Percentiles rank a stretch among this genome's conserved stretches.
These are phyloP conservation scores for Eulacestoma nigropectus DNA, from an alignment of 2,113 vertebrate species.

Conservation along the genomic window DNA sequence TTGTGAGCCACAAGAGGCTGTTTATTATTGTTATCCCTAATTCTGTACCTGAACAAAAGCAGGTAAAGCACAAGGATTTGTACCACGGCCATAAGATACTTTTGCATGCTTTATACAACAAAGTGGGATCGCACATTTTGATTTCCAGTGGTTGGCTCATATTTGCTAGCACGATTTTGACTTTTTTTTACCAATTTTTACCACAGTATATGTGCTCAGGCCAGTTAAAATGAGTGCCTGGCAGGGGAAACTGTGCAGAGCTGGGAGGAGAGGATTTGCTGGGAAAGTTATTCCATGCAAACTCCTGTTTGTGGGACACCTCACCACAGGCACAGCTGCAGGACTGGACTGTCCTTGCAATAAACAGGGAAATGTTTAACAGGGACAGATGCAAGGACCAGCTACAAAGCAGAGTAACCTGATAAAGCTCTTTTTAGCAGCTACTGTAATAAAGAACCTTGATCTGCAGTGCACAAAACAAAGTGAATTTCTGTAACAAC, in stretches of 20 bases:
- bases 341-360: neutral
- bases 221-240: neutral
- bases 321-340: neutral
- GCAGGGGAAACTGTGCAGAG: neutral
- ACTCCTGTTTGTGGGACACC: neutral
- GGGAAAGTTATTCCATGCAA: neutral
- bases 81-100: rapidly evolving
- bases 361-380: neutral
- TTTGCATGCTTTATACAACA: neutral
- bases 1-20: neutral
- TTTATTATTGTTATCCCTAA: neutral
- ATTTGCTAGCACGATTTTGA: rapidly evolving
- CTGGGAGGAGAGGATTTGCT: neutral
- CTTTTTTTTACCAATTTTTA: neutral
- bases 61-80: neutral
- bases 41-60: neutral
- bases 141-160: neutral
- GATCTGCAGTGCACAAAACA: neutral
- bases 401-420: neutral
- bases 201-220: too few species aligned
- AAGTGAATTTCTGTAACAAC: neutral
- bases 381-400: neutral
- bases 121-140: neutral
- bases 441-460: slow-evolving; percentile 25
- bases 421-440: slow-evolving; percentile 37